Evolutionary conservation across 2,888 invertebrate species (phyloP).

Genomic region (Drosophila nigricruria): DNA sequence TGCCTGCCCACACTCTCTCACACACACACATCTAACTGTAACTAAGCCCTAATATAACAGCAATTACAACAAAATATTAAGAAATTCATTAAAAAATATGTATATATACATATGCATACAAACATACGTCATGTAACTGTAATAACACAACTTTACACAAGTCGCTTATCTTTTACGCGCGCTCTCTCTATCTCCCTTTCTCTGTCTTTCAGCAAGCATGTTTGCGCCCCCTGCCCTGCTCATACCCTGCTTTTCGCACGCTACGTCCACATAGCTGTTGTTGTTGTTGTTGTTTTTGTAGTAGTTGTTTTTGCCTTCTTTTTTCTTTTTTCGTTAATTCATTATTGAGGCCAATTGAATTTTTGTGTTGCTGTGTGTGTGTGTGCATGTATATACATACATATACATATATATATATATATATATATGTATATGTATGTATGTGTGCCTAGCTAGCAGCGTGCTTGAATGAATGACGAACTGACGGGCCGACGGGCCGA

Average conservation of each 20-base stretch:
- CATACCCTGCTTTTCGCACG: constrained; percentile 68
- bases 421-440: constrained; percentile 9
- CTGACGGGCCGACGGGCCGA: constrained; percentile 41
- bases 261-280: constrained; percentile 45
- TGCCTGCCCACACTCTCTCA: background rate
- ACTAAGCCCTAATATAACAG: constrained; percentile 16
- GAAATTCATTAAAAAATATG: constrained; percentile 39
- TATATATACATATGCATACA: background rate
- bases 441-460: constrained; percentile 65
- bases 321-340: constrained; percentile 75
- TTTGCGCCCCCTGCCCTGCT: constrained; percentile 18
- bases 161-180: constrained; percentile 46
- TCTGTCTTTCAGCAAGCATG: constrained; percentile 24
- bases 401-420: constrained; percentile 7
- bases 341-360: constrained; percentile 79
- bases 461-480: constrained; percentile 78
- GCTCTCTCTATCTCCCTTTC: constrained; percentile 23
- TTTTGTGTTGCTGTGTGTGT: constrained; percentile 55
- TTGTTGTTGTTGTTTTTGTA: constrained; percentile 26
- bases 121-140: constrained; percentile 42
- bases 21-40: constrained; percentile 32
- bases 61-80: constrained; percentile 46
- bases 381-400: constrained; percentile 7
- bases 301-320: constrained; percentile 51
- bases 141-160: constrained; percentile 54